Conservation (phyloP, 1,140 invertebrate genomes). For the Pentalonia nigronervosa region DNA sequence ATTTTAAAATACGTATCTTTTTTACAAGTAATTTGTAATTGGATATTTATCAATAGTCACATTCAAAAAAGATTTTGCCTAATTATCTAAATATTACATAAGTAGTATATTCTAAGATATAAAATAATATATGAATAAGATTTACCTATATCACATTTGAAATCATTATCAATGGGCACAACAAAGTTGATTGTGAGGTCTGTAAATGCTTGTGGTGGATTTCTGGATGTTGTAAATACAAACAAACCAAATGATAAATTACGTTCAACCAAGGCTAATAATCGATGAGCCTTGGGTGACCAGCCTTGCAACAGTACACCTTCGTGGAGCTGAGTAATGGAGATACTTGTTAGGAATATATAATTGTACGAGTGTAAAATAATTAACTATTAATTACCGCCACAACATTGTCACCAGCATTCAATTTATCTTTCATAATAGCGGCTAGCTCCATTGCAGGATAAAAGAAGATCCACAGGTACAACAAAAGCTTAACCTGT, state of each 20-base stretch:
- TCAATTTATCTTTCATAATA: slow-evolving; percentile 72
- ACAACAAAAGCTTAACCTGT: neutral
- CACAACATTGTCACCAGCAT: slow-evolving; percentile 69
- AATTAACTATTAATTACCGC: slow-evolving; percentile 65
- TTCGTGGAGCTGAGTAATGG: slow-evolving; percentile 64
- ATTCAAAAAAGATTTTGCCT: neutral
- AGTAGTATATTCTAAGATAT: neutral
- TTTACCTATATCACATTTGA: slow-evolving; percentile 78
- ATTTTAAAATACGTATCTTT: neutral
- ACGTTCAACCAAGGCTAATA: slow-evolving; percentile 75
- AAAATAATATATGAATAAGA: slow-evolving; percentile 21
- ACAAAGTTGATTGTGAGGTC: slow-evolving; percentile 77
- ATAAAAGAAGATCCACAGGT: neutral
- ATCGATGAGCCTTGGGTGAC: slow-evolving; percentile 65
- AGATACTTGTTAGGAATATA: slow-evolving; percentile 57
- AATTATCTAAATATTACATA: neutral
- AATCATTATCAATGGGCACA: slow-evolving; percentile 77
- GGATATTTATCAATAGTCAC: neutral
- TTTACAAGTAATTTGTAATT: neutral
- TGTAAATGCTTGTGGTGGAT: slow-evolving; percentile 72
- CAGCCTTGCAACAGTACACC: slow-evolving; percentile 69
- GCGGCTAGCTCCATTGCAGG: slow-evolving; percentile 62
- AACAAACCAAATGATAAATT: slow-evolving; percentile 71
- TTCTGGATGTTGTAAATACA: slow-evolving; percentile 69
- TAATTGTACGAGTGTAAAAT: neutral